phyloP scores from a whole-genome alignment of 2,113 vertebrate genomes.

The Scopus umbretta region DNA sequence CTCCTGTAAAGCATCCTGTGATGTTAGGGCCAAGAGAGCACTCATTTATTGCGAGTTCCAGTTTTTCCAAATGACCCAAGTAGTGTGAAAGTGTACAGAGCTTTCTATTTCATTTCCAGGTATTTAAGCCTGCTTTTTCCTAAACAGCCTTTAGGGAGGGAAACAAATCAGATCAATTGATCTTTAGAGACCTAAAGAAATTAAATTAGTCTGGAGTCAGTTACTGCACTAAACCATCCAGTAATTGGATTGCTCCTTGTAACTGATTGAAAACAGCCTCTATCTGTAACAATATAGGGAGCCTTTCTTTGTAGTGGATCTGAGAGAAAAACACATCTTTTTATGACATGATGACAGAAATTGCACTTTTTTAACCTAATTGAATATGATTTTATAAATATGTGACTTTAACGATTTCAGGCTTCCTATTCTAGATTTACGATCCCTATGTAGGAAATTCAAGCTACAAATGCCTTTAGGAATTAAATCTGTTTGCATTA shows the following conservation, averaged over 20 bases:
- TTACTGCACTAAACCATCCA: conserved; percentile 95
- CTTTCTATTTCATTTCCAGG: conserved; percentile 80
- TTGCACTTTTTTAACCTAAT: conserved; percentile 95
- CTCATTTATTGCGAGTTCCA: conserved; percentile 13
- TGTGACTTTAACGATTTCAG: conserved; percentile 86
- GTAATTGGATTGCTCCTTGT: conserved; percentile 96
- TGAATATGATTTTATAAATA: conserved; percentile 89
- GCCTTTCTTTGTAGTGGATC: conserved; percentile 74
- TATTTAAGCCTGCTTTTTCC: conserved; percentile 78
- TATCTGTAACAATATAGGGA: conserved; percentile 80
- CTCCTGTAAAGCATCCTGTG: background rate
- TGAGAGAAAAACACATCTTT: conserved; percentile 96
- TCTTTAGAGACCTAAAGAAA: conserved; percentile 97
- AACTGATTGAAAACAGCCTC: conserved; percentile 97
- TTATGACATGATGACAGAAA: conserved; percentile 99
- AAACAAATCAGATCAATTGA: conserved; percentile 99
- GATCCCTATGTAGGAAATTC: conserved; percentile 10
- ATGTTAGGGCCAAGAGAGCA: conserved; percentile 25
- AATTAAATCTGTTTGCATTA: background rate
- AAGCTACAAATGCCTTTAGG: conserved; percentile 47
- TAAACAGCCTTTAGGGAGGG: conserved; percentile 82
- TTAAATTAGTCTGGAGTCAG: conserved; percentile 99
- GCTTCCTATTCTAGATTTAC: conserved; percentile 72
- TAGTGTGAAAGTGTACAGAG: conserved; percentile 72
- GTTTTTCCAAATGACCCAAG: conserved; percentile 66